Conservation (phyloP, 2,113 vertebrate genomes). For the Cranoglanis bouderius region DNA sequence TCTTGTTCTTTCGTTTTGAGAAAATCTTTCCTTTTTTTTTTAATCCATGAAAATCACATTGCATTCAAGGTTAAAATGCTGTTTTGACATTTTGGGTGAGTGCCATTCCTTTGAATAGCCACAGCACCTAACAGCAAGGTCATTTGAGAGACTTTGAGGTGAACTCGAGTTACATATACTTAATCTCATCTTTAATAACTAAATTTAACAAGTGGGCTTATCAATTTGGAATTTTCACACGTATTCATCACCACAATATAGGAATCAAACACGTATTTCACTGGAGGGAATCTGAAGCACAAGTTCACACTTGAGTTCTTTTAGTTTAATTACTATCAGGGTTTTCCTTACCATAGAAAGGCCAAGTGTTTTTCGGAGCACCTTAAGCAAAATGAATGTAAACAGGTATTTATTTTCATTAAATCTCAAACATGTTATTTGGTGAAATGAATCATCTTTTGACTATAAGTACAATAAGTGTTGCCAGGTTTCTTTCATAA, state of each 20-base stretch:
- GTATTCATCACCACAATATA: neutral
- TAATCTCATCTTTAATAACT: neutral
- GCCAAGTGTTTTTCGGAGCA: no score
- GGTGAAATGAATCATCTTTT: no score
- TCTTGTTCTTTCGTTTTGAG: neutral
- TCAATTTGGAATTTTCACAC: neutral
- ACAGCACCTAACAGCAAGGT: neutral
- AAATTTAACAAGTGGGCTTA: neutral
- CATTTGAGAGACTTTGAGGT: neutral
- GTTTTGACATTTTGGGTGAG: neutral
- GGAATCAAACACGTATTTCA: neutral
- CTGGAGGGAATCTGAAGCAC: neutral
- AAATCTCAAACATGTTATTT: no score
- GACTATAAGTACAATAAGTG: no score
- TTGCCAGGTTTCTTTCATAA: no score
- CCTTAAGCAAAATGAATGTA: no score
- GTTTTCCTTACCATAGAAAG: no score
- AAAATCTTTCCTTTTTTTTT: neutral
- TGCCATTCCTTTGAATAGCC: neutral
- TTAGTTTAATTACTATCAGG: no score
- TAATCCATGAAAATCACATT: neutral
- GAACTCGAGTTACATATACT: neutral
- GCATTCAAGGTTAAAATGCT: neutral
- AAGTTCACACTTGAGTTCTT: neutral
- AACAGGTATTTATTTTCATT: no score